A percentile compares a stretch with the other conserved stretches of the same genome.
These are phyloP conservation scores for Helobdella robusta DNA, from an alignment of 2,888 invertebrate species.

Conservation along the genomic window DNA sequence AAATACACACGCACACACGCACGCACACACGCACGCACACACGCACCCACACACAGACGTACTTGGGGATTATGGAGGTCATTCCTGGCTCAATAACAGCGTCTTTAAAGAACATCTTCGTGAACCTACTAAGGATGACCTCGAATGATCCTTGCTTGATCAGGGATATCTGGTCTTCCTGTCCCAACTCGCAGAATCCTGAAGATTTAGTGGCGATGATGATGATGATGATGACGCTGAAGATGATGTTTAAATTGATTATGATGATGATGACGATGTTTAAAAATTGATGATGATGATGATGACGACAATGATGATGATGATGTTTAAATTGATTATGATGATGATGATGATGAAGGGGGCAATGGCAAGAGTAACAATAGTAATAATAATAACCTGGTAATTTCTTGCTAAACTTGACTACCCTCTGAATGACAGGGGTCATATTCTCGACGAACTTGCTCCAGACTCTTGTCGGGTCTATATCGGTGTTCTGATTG, in stretches of 20 bases:
- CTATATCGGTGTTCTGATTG: conserved; percentile 8
- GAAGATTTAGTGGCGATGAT: conserved; percentile 5
- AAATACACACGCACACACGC: conserved; percentile 12
- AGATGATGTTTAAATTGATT: not conserved
- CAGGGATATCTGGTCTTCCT: conserved; percentile 48
- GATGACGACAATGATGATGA: not conserved
- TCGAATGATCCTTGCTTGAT: conserved; percentile 49
- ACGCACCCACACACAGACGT: not conserved
- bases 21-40: conserved; percentile 10
- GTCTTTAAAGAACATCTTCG: conserved; percentile 42
- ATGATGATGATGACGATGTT: not conserved
- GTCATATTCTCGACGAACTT: conserved; percentile 44
- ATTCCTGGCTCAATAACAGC: conserved; percentile 46
- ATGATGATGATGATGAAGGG: not conserved
- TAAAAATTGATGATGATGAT: not conserved
- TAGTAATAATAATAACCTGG: conserved; percentile 38
- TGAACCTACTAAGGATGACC: conserved; percentile 45
- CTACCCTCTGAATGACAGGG: conserved; percentile 46
- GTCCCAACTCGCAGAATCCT: conserved; percentile 44
- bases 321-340: not conserved
- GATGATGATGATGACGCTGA: not conserved
- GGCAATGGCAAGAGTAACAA: not conserved
- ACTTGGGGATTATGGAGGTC: conserved; percentile 44
- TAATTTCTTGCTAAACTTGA: conserved; percentile 47
- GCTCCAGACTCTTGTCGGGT: conserved; percentile 33